Evolutionary conservation across 2,888 invertebrate species (phyloP).

Genomic region (Clusia tigrina): DNA sequence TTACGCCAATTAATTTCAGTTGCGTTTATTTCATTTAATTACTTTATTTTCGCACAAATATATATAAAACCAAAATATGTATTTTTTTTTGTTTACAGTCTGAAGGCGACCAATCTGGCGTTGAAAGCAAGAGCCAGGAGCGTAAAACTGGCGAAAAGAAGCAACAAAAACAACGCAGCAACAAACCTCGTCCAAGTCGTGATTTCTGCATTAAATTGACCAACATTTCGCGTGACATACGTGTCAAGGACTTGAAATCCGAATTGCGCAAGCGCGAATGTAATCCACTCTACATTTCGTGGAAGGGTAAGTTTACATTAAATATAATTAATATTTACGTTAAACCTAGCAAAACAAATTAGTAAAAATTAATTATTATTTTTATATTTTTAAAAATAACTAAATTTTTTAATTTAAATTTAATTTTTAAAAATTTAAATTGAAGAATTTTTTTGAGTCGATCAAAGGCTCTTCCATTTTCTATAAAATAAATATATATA

Average conservation of each 20-base stretch:
- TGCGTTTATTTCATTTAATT: background rate
- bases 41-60: background rate
- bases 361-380: conserved; percentile 19
- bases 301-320: conserved; percentile 67
- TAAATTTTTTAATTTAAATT: background rate
- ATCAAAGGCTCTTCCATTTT: background rate
- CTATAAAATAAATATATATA: background rate
- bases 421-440: no score
- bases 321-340: no score
- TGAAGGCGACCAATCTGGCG: conserved; percentile 61
- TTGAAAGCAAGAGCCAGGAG: conserved; percentile 58
- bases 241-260: conserved; percentile 78
- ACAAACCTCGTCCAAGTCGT: conserved; percentile 49
- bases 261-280: conserved; percentile 78
- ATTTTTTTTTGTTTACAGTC: conserved; percentile 44
- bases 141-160: conserved; percentile 51
- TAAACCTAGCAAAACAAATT: no score
- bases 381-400: conserved; percentile 13
- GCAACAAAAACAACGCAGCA: conserved; percentile 46
- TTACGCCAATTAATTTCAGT: conserved; percentile 5
- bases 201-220: conserved; percentile 69
- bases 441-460: no score
- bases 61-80: no score
- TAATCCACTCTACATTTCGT: conserved; percentile 78
- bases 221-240: conserved; percentile 75